phyloP scores from a whole-genome alignment of 1,140 invertebrate species.

The Macrotrachela quadricornifera region DNA sequence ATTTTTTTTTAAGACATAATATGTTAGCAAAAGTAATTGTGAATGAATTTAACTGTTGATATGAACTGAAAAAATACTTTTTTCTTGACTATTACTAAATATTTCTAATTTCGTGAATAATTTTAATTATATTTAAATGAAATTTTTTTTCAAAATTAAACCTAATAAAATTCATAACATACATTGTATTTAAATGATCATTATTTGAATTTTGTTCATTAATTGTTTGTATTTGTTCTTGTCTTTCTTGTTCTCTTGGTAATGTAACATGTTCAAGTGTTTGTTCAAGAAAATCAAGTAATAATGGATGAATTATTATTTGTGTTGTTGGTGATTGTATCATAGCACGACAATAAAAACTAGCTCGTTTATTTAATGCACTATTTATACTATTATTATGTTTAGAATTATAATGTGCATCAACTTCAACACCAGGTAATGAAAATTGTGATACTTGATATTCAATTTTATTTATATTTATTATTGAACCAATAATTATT shows the following conservation, averaged over 20 bases:
- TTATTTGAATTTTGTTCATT: constrained; percentile 14
- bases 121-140: too few species aligned
- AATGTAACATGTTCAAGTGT: constrained; percentile 73
- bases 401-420: constrained; percentile 35
- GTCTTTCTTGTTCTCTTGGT: constrained; percentile 9
- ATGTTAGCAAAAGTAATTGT: too few species aligned
- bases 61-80: too few species aligned
- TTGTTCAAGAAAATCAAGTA: constrained; percentile 39
- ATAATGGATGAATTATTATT: constrained; percentile 27
- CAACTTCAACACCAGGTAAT: constrained; percentile 80
- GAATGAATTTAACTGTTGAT: too few species aligned
- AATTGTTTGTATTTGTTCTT: constrained; percentile 17
- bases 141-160: too few species aligned
- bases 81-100: too few species aligned
- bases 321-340: constrained; percentile 16
- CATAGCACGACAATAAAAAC: constrained; percentile 2
- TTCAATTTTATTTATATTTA: not conserved
- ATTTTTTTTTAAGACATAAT: too few species aligned
- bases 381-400: constrained; percentile 24
- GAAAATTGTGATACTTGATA: constrained; percentile 49
- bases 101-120: too few species aligned
- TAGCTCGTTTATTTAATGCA: constrained; percentile 5
- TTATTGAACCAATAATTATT: not conserved
- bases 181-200: too few species aligned
- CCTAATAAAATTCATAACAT: too few species aligned